Percentiles rank a stretch among this genome's conserved stretches.
Conservation (phyloP, 2,113 vertebrate species). For the Eulemur macaco region DNA sequence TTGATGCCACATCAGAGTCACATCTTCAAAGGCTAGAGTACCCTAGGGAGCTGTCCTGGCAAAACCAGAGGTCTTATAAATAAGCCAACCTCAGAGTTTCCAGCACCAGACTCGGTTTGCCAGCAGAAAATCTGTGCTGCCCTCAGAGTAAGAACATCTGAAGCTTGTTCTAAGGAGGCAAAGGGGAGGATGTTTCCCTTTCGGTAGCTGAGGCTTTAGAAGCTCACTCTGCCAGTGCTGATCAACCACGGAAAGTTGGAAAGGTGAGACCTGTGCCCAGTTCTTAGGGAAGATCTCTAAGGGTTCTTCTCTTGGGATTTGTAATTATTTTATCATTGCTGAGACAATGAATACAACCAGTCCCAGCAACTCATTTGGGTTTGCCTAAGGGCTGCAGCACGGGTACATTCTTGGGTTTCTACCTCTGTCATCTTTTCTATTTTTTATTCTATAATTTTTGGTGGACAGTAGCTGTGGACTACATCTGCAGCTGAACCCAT, state of each 20-base stretch:
- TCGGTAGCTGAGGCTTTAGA: background rate
- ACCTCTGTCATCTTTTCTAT: background rate
- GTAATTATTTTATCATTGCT: background rate
- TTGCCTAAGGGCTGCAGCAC: background rate
- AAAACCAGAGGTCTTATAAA: background rate
- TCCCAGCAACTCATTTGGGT: background rate
- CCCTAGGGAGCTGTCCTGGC: background rate
- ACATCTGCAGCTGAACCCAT: background rate
- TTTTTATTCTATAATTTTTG: background rate
- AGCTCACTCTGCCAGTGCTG: no score
- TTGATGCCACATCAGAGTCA: background rate
- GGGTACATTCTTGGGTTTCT: background rate
- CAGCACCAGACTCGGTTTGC: background rate
- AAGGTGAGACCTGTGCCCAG: background rate
- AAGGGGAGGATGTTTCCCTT: background rate
- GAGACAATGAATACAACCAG: background rate
- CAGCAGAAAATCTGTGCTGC: background rate
- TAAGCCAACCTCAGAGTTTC: background rate
- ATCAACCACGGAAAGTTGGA: background rate
- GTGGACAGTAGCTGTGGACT: rapidly evolving
- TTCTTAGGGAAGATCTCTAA: background rate
- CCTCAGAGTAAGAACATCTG: background rate
- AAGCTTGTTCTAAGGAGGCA: background rate
- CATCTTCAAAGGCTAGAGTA: background rate
- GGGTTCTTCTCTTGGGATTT: background rate